phyloP scores from a whole-genome alignment of 2,113 vertebrate species.

The Eretmochelys imbricata region DNA sequence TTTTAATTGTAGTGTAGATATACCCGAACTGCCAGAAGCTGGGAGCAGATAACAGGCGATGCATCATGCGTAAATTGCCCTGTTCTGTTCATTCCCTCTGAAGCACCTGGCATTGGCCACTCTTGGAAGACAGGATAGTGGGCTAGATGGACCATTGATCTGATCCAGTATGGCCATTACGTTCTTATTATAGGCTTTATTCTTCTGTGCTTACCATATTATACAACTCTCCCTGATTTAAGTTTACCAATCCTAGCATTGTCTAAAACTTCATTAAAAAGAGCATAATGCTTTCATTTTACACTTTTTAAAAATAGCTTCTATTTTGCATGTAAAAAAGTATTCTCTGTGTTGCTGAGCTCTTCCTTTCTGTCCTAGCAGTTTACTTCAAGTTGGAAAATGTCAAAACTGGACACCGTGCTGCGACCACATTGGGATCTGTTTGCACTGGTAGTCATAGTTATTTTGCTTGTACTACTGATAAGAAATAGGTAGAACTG shows the following conservation, averaged over 20 bases:
- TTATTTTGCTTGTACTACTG: constrained; percentile 53
- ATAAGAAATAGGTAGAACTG: constrained; percentile 44
- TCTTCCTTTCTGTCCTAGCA: constrained; percentile 3
- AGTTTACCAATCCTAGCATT: neutral
- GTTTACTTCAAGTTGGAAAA: constrained; percentile 60
- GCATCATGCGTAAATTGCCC: neutral
- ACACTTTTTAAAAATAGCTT: neutral
- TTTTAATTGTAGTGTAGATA: neutral
- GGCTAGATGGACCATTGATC: neutral
- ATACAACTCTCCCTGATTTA: neutral
- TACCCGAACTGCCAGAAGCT: neutral
- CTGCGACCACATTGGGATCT: constrained; percentile 67
- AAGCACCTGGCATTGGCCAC: neutral
- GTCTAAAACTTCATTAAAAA: neutral
- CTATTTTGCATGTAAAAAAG: neutral
- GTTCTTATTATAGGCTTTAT: neutral
- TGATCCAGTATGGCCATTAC: neutral
- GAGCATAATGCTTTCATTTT: neutral
- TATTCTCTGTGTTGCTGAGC: neutral
- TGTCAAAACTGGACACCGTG: constrained; percentile 15
- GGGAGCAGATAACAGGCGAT: neutral
- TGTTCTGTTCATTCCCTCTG: neutral
- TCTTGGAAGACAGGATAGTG: neutral
- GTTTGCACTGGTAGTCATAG: constrained; percentile 57
- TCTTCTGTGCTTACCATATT: neutral